Evolutionary conservation across 1,140 invertebrate genomes (phyloP).

Genomic region (Drosophila kanapiae): DNA sequence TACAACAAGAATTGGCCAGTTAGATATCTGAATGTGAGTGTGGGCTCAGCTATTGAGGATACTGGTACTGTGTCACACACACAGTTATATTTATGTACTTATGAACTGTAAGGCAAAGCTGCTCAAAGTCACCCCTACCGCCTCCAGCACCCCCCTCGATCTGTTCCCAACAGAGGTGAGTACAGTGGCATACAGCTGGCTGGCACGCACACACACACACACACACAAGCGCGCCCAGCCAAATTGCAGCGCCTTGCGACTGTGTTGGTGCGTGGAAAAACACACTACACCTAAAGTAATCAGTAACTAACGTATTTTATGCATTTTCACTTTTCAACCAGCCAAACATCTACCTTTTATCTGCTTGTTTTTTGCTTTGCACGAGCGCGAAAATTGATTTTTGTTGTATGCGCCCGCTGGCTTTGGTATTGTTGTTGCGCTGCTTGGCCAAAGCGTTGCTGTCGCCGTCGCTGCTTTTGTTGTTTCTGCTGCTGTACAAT

Average conservation of each 20-base stretch:
- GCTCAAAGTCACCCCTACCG: conserved; percentile 21
- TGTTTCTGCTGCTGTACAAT: conserved; percentile 17
- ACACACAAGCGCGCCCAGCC: conserved; percentile 12
- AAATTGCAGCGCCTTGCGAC: conserved; percentile 42
- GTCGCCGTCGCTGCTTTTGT: conserved; percentile 16
- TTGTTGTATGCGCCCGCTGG: conserved; percentile 53
- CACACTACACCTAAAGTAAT: conserved; percentile 10
- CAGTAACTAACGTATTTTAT: conserved; percentile 24
- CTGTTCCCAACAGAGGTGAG: conserved; percentile 38
- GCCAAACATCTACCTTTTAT: conserved; percentile 59
- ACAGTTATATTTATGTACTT: conserved; percentile 13
- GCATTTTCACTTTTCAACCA: conserved; percentile 6
- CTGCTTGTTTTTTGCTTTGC: conserved; percentile 30
- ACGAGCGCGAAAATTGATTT: conserved; percentile 72
- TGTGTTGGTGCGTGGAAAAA: conserved; percentile 35
- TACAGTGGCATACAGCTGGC: conserved; percentile 52
- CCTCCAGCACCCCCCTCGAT: background rate
- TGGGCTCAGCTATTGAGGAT: background rate
- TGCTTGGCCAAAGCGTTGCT: conserved; percentile 44
- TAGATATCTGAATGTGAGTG: background rate
- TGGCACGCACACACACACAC: conserved; percentile 7
- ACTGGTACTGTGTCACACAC: conserved; percentile 7
- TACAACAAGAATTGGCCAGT: conserved; percentile 18
- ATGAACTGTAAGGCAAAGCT: conserved; percentile 14
- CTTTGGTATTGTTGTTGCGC: conserved; percentile 51